Evolutionary conservation across 1,140 invertebrate genomes (phyloP), one percentile per base, ranked within the genome.

Genomic region (Leptopilina clavipes): DNA sequence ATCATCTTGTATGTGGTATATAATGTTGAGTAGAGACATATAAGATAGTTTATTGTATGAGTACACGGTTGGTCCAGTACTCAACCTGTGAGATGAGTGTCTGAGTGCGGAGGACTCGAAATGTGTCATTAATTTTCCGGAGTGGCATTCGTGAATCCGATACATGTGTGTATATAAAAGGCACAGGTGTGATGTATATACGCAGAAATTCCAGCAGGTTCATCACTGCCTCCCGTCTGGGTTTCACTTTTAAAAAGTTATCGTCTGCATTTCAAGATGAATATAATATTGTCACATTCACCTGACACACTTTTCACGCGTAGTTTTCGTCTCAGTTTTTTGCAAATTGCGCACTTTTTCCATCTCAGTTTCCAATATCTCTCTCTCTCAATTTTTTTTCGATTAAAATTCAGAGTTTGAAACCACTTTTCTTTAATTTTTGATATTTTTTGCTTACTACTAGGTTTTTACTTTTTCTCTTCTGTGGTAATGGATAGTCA

Each of bases 171-270:
- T 52, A 8, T 40, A 9, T 40, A 9, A 40, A 79, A 45, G 59
- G 74, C 37, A 54, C 77, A 75, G 25, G 73, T 76, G 77, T 79
- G 59, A 31, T 77, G 70, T 76, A 31, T 31, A 31, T 31, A 74
- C 71, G 73, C 70, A 43, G 45, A 73, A 79, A 81, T 84, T 81
- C 80, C 78, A 73, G 19, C 14, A 72, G 40, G 70, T 52, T 45
- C 73, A 43, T 78, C 45, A 70, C 70, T 59, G 19, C 76, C 77
- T 79, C 80, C 76, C 44, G 78, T 54, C 37, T 45, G 19, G 78
- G 74, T 87, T 87, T 87, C 85, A 84, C 86, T 86, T 87, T 88
- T 84, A 83, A 86, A 84, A 87, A 81, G 80, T 79, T 40, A 71
- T 73, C 76, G 80, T 52, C 82, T 31, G 59, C 72, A 65, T 31